Evolutionary conservation across 2,888 invertebrate species (phyloP).

Genomic region (Carterocephalus palaemon): DNA sequence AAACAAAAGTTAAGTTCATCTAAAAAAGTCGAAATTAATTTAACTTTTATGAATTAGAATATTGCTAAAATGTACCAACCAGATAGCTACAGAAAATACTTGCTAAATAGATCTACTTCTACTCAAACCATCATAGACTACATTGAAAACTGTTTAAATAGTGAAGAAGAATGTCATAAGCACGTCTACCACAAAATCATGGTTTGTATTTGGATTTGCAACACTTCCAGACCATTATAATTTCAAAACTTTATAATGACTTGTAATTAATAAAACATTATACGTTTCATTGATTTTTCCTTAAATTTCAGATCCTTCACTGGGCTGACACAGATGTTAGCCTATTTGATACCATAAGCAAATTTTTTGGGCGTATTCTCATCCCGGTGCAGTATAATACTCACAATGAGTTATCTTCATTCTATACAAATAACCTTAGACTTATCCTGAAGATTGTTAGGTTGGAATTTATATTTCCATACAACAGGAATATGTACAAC

Average conservation of each 20-base stretch:
- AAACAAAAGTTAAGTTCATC: no score
- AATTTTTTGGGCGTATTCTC: conserved; percentile 46
- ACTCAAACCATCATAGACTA: conserved; percentile 43
- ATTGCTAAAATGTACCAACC: conserved; percentile 33
- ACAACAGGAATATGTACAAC: conserved; percentile 55
- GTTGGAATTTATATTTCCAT: conserved; percentile 62
- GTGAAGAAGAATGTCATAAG: conserved; percentile 50
- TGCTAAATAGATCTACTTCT: conserved; percentile 80
- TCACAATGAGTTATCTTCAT: conserved; percentile 47
- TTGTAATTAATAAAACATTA: no score
- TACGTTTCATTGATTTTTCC: conserved; percentile 1
- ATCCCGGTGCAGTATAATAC: conserved; percentile 51
- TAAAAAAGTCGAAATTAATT: no score
- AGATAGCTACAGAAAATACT: conserved; percentile 87
- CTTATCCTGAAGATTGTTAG: conserved; percentile 55
- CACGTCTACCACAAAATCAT: conserved; percentile 66
- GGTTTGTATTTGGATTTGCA: conserved; percentile 39
- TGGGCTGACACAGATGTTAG: conserved; percentile 47
- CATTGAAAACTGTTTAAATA: conserved; percentile 52
- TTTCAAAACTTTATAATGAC: no score
- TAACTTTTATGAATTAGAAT: not conserved
- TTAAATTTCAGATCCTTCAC: conserved; percentile 61
- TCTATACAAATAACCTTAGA: conserved; percentile 57
- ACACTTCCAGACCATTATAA: not conserved
- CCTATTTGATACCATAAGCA: conserved; percentile 50